These are phyloP conservation scores for Mythimna vitellina DNA, from an alignment of 2,888 invertebrate species.

Conservation along the genomic window DNA sequence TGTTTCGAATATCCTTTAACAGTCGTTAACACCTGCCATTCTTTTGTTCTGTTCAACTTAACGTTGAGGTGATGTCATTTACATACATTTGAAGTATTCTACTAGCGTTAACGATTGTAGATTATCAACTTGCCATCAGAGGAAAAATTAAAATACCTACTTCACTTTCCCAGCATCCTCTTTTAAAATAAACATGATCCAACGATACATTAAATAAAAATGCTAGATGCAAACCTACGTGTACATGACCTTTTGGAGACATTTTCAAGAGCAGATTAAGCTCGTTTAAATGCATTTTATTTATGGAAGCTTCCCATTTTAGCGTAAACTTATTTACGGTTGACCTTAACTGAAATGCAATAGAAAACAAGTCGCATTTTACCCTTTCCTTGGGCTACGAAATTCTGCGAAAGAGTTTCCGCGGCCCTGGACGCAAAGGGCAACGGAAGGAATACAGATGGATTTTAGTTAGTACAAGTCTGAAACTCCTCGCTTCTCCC, in stretches of 20 bases:
- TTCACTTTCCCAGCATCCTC: neutral
- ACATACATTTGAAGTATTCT: too few relatives aligned
- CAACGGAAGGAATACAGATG: too few relatives aligned
- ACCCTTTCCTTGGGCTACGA: neutral
- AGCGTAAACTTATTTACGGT: conserved; percentile 22
- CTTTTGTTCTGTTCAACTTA: too few relatives aligned
- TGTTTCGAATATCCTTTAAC: too few relatives aligned
- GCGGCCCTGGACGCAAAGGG: too few relatives aligned
- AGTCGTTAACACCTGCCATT: too few relatives aligned
- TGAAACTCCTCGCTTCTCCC: too few relatives aligned
- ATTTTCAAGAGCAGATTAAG: conserved; percentile 20
- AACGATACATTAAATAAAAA: conserved; percentile 22
- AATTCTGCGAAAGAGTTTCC: too few relatives aligned
- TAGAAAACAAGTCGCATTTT: conserved; percentile 9
- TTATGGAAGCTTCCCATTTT: conserved; percentile 24
- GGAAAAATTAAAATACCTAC: neutral
- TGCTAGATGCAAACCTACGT: conserved; percentile 15
- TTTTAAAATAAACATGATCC: conserved; percentile 1
- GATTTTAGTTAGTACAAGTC: too few relatives aligned
- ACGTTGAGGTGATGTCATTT: too few relatives aligned
- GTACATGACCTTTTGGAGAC: conserved; percentile 34
- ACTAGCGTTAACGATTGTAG: too few relatives aligned
- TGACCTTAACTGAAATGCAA: conserved; percentile 30
- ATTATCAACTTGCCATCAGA: too few relatives aligned
- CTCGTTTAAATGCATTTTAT: conserved; percentile 44